Evolutionary conservation across 64 coral and sea anemone species (phyloP), one percentile per base, ranked within the genome.

Genomic region (Dendrophyllia cribrosa): DNA sequence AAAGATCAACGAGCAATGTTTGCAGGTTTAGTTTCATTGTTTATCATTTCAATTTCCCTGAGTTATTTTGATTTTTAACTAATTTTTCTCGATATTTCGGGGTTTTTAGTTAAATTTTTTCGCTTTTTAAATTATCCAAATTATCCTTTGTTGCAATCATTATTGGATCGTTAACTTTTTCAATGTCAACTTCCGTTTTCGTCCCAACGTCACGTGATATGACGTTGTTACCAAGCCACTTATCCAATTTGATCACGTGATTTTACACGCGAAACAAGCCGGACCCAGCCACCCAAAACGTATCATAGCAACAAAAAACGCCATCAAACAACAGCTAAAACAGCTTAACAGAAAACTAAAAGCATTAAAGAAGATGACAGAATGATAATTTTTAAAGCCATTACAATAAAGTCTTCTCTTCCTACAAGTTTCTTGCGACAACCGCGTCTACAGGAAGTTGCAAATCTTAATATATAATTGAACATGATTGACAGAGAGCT

Each of bases 211-310:
- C 51, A 78, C 20, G 51, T 78, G 75, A 23, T 3, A 2, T 26
- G 19, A 78, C 51, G 20, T 0, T 53, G 48, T 17, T 9, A 17
- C 47, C 15, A 70, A 53, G 15, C 21, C 20, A 25, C n/a, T 78
- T 78, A 59, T 24, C 6, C 51, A 78, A 78, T 78, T 78, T 58
- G 10, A 58, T 78, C 75, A 78, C 75, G 75, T 78, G 51, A 56
- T 25, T 78, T 58, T 51, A 22, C 23, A 9, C 11, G n/a, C 8
- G 3, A 7, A 26, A n/a, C 14, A 25, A 23, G 0, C 51, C 0
- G 20, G 9, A 58, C 3, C 11, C 3, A 23, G 1, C 11, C 51
- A 0, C 75, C 2, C 0, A 25, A 78, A 58, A 78, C 20, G 5
- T 49, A 13, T 9, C 10, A 58, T 56, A 12, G 15, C 51, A 10